Evolutionary conservation across 2,797 vertebrate genomes (phyloP).

Genomic region (Neoniphon sammara): DNA sequence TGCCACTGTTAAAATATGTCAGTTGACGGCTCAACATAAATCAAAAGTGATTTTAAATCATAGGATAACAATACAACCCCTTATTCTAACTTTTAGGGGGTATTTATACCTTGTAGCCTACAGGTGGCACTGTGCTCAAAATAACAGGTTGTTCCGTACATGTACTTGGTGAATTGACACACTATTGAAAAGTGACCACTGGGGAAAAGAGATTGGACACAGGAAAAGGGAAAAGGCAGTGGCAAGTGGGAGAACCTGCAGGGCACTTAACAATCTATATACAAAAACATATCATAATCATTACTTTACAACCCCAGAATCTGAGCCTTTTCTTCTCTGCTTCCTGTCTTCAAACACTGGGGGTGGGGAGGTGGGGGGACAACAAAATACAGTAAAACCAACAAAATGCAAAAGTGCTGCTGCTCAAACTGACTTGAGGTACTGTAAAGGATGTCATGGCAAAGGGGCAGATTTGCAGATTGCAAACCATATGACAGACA

Average conservation of each 20-base stretch:
- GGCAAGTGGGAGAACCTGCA: conserved; percentile 51
- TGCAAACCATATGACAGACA: conserved; percentile 30
- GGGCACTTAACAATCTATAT: conserved; percentile 26
- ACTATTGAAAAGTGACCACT: conserved; percentile 68
- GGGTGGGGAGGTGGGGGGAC: conserved; percentile 18
- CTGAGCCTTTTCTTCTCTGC: conserved; percentile 39
- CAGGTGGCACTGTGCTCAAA: conserved; percentile 83
- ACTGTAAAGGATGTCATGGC: conserved; percentile 68
- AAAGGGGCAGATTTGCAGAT: conserved; percentile 58
- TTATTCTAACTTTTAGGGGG: conserved; percentile 55
- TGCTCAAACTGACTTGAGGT: conserved; percentile 80
- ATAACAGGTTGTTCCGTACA: conserved; percentile 58
- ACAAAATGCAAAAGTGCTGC: conserved; percentile 78
- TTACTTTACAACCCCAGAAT: conserved; percentile 33
- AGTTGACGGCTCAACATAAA: conserved; percentile 53
- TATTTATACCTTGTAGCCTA: conserved; percentile 71
- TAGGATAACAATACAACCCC: conserved; percentile 37
- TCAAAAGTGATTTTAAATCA: conserved; percentile 44
- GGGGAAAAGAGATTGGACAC: conserved; percentile 44
- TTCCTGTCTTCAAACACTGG: conserved; percentile 38
- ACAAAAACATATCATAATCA: conserved; percentile 23
- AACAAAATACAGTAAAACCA: conserved; percentile 58
- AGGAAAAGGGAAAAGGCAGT: conserved; percentile 71
- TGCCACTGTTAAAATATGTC: conserved; percentile 47
- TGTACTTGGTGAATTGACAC: conserved; percentile 65